Conservation (phyloP, 1,140 invertebrate species). For the Cotesia vestalis region DNA sequence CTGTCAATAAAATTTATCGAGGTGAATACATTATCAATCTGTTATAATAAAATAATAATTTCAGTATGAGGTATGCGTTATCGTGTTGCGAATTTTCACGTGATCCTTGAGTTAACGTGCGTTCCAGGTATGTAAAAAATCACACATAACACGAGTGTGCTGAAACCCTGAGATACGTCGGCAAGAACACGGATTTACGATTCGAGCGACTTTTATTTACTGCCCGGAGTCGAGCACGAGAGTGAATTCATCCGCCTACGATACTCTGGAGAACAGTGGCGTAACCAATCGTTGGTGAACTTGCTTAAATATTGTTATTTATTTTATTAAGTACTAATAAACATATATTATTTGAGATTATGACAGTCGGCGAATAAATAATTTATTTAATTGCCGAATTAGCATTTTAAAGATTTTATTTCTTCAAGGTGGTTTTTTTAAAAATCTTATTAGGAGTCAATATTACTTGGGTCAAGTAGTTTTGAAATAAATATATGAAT, state of each 20-base stretch:
- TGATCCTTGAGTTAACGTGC: neutral
- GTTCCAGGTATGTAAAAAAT: neutral
- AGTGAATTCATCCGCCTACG: conserved; percentile 26
- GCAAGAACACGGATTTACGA: conserved; percentile 28
- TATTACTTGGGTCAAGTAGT: too few species aligned
- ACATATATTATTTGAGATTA: neutral
- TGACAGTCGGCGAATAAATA: neutral
- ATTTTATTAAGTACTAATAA: conserved; percentile 1
- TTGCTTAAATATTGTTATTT: neutral
- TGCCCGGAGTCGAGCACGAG: conserved; percentile 26
- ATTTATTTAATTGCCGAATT: conserved; percentile 10
- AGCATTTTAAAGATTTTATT: conserved; percentile 20
- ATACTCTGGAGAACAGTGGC: conserved; percentile 21
- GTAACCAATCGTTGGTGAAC: neutral
- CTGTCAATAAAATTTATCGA: too few species aligned
- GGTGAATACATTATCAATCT: too few species aligned
- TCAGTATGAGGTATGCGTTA: too few species aligned
- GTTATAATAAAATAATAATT: too few species aligned
- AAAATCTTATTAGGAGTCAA: too few species aligned
- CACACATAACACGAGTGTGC: neutral
- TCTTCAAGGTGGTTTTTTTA: neutral
- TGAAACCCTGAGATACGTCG: conserved; percentile 10
- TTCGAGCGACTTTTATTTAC: conserved; percentile 35
- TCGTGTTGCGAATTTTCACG: conserved; percentile 12
- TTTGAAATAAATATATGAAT: conserved; percentile 7